Base-by-base conservation (phyloP, 2,113 vertebrate species). In the Halcyon malimbica region DNA sequence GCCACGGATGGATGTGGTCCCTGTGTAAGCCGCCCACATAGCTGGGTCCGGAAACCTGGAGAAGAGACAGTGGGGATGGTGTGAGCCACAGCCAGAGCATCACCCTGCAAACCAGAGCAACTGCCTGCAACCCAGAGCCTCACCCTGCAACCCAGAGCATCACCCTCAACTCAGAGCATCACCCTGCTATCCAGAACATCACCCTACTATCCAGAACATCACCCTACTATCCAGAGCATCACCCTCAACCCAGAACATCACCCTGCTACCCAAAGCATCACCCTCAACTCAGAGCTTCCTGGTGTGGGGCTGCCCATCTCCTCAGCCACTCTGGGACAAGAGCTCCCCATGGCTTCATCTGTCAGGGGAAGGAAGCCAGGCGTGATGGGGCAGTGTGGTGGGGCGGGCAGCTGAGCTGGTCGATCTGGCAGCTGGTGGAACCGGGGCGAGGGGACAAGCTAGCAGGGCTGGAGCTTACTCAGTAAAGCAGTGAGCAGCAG, bases 401-500 rank as follows among this genome's bases (percentile, higher is more conserved):
- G 29, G 44, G 12, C 1, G 1, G 67, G 28, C 48, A 23, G 39
- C 29, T 12, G 59, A 41, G 56, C 63, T 3, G 2, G 53, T 29
- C n/a, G 46, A 13, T 28, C 7, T 0, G 0, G 33, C 68, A 83
- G 59, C 14, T 33, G 35, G 62, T 57, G 33, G 69, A 25, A 39
- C 9, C 0, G 5, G 50, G n/a, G 23, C 1, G 13, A 0, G 5
- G 26, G 37, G 28, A 5, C 18, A 31, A 41, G 13, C 17, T 59
- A 2, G 26, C 0, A 0, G 6, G 8, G 16, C 16, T 13, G 16
- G 80, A 33, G 48, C 98, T 95, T 97, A 99, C 99, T 98, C 98
- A 5, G 98, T 98, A 65, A 99, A 99, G 97, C 99, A 99, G 96
- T 99, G 99, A 24, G 99, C 99, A 0, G 99, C 99, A 3, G 99